phyloP scores from a whole-genome alignment of 2,113 vertebrate genomes.

The Taxidea taxus region DNA sequence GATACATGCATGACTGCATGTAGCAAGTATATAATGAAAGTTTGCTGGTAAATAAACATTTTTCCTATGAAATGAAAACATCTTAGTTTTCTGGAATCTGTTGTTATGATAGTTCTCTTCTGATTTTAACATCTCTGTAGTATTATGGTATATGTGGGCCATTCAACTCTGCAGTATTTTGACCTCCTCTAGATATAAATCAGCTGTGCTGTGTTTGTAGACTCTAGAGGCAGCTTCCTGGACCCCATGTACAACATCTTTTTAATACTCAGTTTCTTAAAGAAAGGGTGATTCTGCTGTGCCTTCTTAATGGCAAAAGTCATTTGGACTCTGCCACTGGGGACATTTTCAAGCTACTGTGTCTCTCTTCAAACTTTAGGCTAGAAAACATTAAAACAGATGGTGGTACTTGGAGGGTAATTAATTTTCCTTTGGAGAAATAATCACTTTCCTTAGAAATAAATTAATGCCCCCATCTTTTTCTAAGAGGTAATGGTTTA shows the following conservation, averaged over 20 bases:
- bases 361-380: slow-evolving; percentile 52
- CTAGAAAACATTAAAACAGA: slow-evolving; percentile 75
- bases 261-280: slow-evolving; percentile 17
- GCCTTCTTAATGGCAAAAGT: slow-evolving; percentile 50
- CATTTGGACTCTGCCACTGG: not conserved
- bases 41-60: not conserved
- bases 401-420: slow-evolving; percentile 70
- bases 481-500: slow-evolving; percentile 62
- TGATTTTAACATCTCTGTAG: not conserved
- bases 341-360: slow-evolving; percentile 62
- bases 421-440: slow-evolving; percentile 76
- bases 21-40: not conserved
- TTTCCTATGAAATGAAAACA: not conserved
- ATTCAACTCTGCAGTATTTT: not conserved
- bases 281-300: slow-evolving; percentile 35
- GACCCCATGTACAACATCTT: not conserved
- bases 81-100: not conserved
- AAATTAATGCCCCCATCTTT: slow-evolving; percentile 67
- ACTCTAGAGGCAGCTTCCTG: not conserved
- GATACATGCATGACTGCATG: not conserved
- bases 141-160: not conserved
- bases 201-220: not conserved
- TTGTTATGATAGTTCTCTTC: not conserved
- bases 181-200: not conserved
- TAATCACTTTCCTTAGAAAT: slow-evolving; percentile 73